These are phyloP conservation scores for Pilophorus perplexus DNA, from an alignment of 2,888 invertebrate species.

Conservation along the genomic window DNA sequence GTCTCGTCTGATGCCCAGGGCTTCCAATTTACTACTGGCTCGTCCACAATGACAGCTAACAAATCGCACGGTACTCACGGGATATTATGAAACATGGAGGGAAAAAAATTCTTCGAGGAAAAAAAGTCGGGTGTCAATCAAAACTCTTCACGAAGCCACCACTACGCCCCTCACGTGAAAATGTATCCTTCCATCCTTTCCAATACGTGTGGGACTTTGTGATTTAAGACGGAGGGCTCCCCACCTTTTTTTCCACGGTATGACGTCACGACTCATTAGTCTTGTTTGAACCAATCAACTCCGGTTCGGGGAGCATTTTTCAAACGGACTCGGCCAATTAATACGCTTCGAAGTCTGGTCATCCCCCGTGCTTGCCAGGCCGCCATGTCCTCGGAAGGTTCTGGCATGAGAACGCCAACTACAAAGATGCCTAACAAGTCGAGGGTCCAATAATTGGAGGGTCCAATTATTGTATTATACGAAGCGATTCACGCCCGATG, in stretches of 20 bases:
- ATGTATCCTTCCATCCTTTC: constrained; percentile 5
- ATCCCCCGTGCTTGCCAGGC: constrained; percentile 27
- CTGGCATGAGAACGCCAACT: not conserved
- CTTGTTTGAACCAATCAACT: constrained; percentile 47
- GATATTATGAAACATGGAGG: constrained; percentile 16
- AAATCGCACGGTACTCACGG: constrained; percentile 20
- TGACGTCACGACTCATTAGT: constrained; percentile 47
- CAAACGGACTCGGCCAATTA: constrained; percentile 45
- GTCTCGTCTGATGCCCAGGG: constrained; percentile 13
- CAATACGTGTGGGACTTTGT: constrained; percentile 34
- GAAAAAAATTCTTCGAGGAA: not conserved
- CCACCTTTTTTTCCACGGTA: not conserved
- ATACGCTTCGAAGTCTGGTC: constrained; percentile 44
- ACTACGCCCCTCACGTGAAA: too few relatives aligned
- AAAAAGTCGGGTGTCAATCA: constrained; percentile 34
- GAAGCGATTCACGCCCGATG: too few relatives aligned
- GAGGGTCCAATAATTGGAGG: too few relatives aligned
- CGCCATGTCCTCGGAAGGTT: constrained; percentile 3
- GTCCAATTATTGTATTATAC: too few relatives aligned
- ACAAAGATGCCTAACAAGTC: too few relatives aligned
- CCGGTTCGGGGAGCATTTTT: constrained; percentile 44
- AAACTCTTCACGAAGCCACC: constrained; percentile 12
- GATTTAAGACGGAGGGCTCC: constrained; percentile 27
- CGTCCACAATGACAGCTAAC: constrained; percentile 14
- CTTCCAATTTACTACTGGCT: constrained; percentile 28